A percentile compares a stretch with the other conserved stretches of the same genome.
phyloP scores from a whole-genome alignment of 2,888 invertebrate genomes.

The Lordiphosa fenestrarum region DNA sequence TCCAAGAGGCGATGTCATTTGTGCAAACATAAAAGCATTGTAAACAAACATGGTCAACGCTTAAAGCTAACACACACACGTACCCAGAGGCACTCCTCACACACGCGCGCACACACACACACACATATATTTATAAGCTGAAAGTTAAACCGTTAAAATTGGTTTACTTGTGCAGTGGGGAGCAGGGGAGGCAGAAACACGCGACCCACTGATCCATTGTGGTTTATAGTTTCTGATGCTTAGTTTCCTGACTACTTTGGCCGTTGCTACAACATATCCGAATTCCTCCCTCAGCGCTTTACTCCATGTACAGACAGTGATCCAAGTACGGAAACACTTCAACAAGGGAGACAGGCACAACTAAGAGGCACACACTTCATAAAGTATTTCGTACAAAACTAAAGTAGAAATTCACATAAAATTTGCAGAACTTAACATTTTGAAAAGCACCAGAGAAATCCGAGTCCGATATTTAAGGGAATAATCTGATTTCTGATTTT shows the following conservation, averaged over 20 bases:
- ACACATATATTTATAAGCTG: conserved; percentile 40
- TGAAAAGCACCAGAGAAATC: too few relatives aligned
- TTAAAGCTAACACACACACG: conserved; percentile 28
- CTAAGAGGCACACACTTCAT: not conserved
- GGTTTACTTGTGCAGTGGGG: conserved; percentile 56
- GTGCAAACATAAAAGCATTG: conserved; percentile 76
- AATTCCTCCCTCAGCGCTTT: conserved; percentile 21
- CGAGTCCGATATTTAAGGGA: too few relatives aligned
- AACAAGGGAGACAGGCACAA: conserved; percentile 6
- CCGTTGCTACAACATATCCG: conserved; percentile 25
- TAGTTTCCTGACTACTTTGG: conserved; percentile 46
- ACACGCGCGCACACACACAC: not conserved
- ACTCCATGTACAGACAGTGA: not conserved
- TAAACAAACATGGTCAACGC: conserved; percentile 69
- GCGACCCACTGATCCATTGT: conserved; percentile 48
- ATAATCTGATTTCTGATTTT: not conserved
- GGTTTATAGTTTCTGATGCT: conserved; percentile 25
- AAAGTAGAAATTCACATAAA: too few relatives aligned
- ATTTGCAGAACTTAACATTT: too few relatives aligned
- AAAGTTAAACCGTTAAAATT: conserved; percentile 74
- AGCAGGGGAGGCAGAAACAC: conserved; percentile 9
- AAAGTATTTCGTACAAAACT: not conserved
- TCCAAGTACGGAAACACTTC: conserved; percentile 23
- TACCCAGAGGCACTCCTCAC: not conserved
- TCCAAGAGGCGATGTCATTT: conserved; percentile 50